Evolutionary conservation across 2,888 invertebrate genomes (phyloP).

Genomic region (Meiosimyza platycephala): DNA sequence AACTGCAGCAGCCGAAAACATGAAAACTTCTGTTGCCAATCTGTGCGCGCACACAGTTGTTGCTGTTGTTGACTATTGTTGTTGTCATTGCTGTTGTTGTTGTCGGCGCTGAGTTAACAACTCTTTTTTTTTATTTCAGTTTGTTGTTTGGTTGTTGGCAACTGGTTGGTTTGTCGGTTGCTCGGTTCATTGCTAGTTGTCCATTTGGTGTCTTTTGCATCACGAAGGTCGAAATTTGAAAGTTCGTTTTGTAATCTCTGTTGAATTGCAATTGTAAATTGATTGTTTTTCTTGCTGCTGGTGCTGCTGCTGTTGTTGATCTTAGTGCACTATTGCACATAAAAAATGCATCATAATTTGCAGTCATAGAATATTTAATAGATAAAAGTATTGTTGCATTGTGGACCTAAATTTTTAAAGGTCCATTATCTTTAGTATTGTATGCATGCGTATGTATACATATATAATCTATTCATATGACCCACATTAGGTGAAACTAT

Average conservation of each 20-base stretch:
- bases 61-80: neutral
- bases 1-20: neutral
- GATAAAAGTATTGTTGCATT: too few species aligned
- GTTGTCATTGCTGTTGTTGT: neutral
- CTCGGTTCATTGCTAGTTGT: neutral
- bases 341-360: too few species aligned
- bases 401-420: too few species aligned
- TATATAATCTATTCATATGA: too few species aligned
- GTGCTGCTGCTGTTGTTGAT: neutral
- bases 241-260: constrained; percentile 17
- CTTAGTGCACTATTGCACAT: neutral
- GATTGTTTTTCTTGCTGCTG: constrained; percentile 1
- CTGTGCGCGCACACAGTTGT: neutral
- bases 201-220: neutral
- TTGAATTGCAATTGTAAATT: neutral
- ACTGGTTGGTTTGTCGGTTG: constrained; percentile 1
- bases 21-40: constrained; percentile 8
- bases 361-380: too few species aligned
- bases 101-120: neutral
- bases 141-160: neutral
- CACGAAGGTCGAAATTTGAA: constrained; percentile 27
- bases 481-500: too few species aligned
- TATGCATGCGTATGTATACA: too few species aligned
- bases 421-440: too few species aligned
- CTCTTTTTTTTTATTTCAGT: constrained; percentile 5